A percentile compares a stretch with the other conserved stretches of the same genome.
Evolutionary conservation across 2,797 vertebrate genomes (phyloP).

Genomic region (Gephyroberyx darwinii): DNA sequence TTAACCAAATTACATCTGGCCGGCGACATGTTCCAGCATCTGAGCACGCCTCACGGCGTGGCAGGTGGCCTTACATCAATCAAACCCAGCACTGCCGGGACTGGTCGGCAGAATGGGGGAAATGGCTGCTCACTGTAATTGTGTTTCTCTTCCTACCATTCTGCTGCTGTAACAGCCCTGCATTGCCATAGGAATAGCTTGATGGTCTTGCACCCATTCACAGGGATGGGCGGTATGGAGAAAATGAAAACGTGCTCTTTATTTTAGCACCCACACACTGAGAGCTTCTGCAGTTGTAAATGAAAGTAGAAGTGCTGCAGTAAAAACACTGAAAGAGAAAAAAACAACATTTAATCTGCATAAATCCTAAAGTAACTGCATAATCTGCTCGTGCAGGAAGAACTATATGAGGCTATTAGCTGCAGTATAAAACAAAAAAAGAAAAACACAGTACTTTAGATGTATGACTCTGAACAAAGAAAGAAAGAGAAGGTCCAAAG

Average conservation of each 20-base stretch:
- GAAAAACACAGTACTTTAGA: not conserved
- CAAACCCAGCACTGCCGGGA: slow-evolving; percentile 62
- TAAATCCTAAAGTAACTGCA: slow-evolving; percentile 6
- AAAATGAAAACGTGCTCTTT: slow-evolving; percentile 49
- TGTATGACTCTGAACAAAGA: too few species aligned
- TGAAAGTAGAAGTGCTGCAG: slow-evolving; percentile 7
- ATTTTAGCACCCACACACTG: slow-evolving; percentile 28
- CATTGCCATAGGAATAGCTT: slow-evolving; percentile 49
- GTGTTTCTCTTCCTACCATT: slow-evolving; percentile 50
- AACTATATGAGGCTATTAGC: not conserved
- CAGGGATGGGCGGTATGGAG: slow-evolving; percentile 22
- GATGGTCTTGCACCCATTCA: slow-evolving; percentile 35
- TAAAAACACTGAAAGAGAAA: slow-evolving; percentile 20
- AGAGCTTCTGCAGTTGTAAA: slow-evolving; percentile 28
- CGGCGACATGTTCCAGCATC: slow-evolving; percentile 68
- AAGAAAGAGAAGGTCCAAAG: too few species aligned
- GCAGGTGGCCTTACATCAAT: slow-evolving; percentile 78
- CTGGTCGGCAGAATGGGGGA: slow-evolving; percentile 40
- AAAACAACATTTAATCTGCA: slow-evolving; percentile 26
- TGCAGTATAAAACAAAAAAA: not conserved
- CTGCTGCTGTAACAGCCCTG: slow-evolving; percentile 40
- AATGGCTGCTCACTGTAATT: slow-evolving; percentile 59
- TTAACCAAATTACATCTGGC: slow-evolving; percentile 83
- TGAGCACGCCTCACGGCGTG: slow-evolving; percentile 65
- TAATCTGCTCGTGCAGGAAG: slow-evolving; percentile 20